Evolutionary conservation across 2,888 invertebrate genomes (phyloP), one percentile per base, ranked within the genome.

Genomic region (Eulithis testata): DNA sequence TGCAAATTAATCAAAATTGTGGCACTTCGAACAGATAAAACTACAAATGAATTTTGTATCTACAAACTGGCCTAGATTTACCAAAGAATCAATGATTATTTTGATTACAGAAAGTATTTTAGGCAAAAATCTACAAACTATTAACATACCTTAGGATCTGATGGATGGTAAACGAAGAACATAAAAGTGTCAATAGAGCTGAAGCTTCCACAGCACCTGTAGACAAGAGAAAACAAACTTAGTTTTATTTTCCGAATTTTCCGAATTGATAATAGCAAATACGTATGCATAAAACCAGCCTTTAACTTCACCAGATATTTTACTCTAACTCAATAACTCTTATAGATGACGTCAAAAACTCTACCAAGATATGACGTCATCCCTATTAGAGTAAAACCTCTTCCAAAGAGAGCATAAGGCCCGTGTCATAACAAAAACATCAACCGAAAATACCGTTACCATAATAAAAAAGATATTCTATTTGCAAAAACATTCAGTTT

Each of bases 141-240:
- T 31, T 58, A 31, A 52, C 73, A 63, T 69, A 88, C 88, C 87
- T 85, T 70, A 85, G 71, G 60, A 83, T 77, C 60, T 78, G 66
- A 69, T 71, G 69, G 53, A 73, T 70, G 49, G 66, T 67, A 51
- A 70, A 66, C 9, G 70, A 60, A 61, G 69, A 71, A 45, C 53
- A 57, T 40, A 73, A 61, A 45, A 83, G 62, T 50, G 82, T 80
- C 58, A 91, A 79, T 49, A 80, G 68, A 40, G 80, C 47, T 0
- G 91, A 90, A 1, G 87, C 82, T 60, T 81, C 75, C 5, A 78
- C 72, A 4, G 82, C 78, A 80, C 86, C 91, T 91, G 89, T 11
- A 65, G 65, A 81, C 76, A 83, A 62, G 72, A 63, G 60, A 63
- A 56, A 44, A 45, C 1, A 43, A 6, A 31, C 31, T 31, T 31